Percentiles rank a stretch among this genome's conserved stretches.
These are phyloP conservation scores for Osmerus mordax DNA, from an alignment of 2,113 vertebrate genomes.

Conservation along the genomic window DNA sequence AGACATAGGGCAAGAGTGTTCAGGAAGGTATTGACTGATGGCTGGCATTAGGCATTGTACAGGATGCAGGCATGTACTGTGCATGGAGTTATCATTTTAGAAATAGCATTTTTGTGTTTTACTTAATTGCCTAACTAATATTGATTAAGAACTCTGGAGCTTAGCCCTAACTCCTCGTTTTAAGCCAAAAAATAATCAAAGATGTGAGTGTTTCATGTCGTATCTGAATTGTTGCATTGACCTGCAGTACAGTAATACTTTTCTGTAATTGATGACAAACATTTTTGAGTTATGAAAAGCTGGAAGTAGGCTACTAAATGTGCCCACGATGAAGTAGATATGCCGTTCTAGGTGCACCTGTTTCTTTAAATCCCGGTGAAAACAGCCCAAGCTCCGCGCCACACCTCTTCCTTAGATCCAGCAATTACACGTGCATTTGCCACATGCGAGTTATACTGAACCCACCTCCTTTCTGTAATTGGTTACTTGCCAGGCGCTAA, in stretches of 20 bases:
- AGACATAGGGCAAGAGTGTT: conserved; percentile 1
- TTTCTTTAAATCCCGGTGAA: conserved; percentile 49
- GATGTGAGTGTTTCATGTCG: too few relatives aligned
- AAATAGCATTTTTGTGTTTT: too few relatives aligned
- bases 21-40: conserved; percentile 1
- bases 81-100: too few relatives aligned
- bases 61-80: too few relatives aligned
- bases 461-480: conserved; percentile 52
- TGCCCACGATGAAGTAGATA: not conserved
- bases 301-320: not conserved
- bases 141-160: too few relatives aligned
- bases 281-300: not conserved
- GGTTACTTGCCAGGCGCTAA: conserved; percentile 46
- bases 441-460: conserved; percentile 19
- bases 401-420: conserved; percentile 57
- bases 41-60: not conserved
- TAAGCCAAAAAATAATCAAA: too few relatives aligned
- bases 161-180: too few relatives aligned
- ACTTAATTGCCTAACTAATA: too few relatives aligned
- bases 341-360: conserved; percentile 33
- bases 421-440: conserved; percentile 64
- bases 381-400: conserved; percentile 40
- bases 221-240: too few relatives aligned
- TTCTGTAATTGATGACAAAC: too few relatives aligned
- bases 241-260: too few relatives aligned